A percentile compares a stretch with the other conserved stretches of the same genome.
These are phyloP conservation scores for Nesidiocoris tenuis DNA, from an alignment of 2,888 invertebrate species.

Conservation along the genomic window DNA sequence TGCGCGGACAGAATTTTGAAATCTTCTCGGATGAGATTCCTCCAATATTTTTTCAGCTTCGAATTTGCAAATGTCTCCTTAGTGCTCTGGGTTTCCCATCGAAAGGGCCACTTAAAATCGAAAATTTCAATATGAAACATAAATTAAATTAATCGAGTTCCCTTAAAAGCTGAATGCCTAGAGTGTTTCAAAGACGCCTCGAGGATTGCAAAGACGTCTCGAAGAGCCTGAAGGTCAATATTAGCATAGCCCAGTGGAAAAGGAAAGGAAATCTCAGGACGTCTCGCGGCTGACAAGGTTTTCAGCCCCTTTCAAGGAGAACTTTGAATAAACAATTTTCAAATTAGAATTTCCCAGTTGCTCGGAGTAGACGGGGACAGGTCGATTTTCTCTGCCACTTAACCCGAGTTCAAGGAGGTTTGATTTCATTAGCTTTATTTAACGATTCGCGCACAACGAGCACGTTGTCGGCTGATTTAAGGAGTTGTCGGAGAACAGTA, in stretches of 20 bases:
- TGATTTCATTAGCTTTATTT: neutral
- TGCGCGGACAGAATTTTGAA: too few relatives aligned
- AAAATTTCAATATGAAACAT: too few relatives aligned
- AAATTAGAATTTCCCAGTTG: neutral
- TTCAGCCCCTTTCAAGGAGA: neutral
- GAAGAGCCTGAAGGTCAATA: neutral
- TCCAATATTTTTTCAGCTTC: neutral
- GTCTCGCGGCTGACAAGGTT: neutral
- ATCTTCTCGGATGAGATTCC: too few relatives aligned
- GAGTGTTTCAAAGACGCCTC: neutral
- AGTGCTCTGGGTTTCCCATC: neutral
- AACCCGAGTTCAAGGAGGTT: neutral
- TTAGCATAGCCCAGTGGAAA: neutral
- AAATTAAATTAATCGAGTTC: neutral
- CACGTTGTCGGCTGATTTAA: too few relatives aligned
- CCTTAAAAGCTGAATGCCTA: neutral
- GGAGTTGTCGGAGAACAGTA: too few relatives aligned
- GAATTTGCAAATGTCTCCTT: neutral
- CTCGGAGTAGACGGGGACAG: neutral
- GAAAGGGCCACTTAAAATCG: neutral
- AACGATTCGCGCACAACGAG: too few relatives aligned
- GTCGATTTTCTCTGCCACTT: neutral
- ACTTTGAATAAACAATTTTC: neutral
- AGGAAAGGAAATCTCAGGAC: neutral
- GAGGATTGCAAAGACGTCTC: neutral